Base-by-base conservation (phyloP, 1,140 invertebrate genomes). In the Epicauta chinensis region DNA sequence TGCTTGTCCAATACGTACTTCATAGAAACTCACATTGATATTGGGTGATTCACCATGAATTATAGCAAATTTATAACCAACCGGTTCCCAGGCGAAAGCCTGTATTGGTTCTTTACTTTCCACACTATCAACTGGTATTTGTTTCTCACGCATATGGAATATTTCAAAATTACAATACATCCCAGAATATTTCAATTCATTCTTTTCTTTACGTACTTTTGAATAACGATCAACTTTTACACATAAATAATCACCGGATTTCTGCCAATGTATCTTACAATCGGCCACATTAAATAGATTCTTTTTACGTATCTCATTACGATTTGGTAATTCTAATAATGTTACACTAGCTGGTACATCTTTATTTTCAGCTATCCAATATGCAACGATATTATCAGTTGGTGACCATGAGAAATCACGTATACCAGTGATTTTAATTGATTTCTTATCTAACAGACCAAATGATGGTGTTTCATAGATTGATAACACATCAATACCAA, bases 91-190 rank as follows among this genome's bases (percentile, higher is more conserved):
- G 2, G 93, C 94, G 72, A 99, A 98, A 0, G 93, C 90, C 60
- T 94, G 84, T 48, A 98, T 96, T 0, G 87, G 80, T 66, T 93
- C 89, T 61, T 91, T 91, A 50, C 94, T 91, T 75, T 98, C 95
- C 5, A 97, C 86, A 47, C 91, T 96, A 68, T 99, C 97, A 0
- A 99, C 94, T 0, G 97, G 96, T 57, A 99, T 92, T 69, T 97
- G 88, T 69, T 99, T 99, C 65, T 98, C 94, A 46, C 91, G 77
- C 84, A 98, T 94, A 64, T 97, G 92, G 77, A 99, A 99, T 56
- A 99, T 92, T 76, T 99, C 97, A 75, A 99, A 97, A 70, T 99
- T 98, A 74, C 93, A 97, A 61, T 95, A 96, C 81, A 97, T 91
- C 60, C 96, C 94, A 55, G 89, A 89, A 69, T 98, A 98, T 74